Conservation (phyloP, 2,888 invertebrate genomes). For the Cerceris rybyensis region DNA sequence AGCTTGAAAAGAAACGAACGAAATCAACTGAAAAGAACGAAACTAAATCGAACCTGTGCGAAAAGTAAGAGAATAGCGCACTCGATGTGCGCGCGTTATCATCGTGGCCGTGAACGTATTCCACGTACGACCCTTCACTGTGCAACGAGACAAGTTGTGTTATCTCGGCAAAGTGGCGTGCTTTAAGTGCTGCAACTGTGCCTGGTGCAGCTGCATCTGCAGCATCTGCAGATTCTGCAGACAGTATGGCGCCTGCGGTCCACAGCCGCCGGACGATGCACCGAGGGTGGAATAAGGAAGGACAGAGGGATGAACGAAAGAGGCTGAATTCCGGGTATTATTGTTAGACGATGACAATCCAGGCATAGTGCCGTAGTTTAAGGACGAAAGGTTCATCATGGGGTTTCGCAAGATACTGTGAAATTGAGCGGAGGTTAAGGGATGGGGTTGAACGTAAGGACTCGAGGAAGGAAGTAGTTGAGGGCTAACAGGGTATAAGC, state of each 20-base stretch:
- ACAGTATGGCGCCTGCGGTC: constrained; percentile 64
- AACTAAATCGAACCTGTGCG: constrained; percentile 77
- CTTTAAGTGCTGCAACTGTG: constrained; percentile 74
- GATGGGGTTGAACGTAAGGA: constrained; percentile 78
- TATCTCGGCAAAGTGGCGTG: constrained; percentile 78
- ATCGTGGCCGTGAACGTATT: constrained; percentile 42
- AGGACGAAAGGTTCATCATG: constrained; percentile 36
- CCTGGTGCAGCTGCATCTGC: constrained; percentile 70
- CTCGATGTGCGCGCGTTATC: constrained; percentile 25
- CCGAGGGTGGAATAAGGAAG: constrained; percentile 51
- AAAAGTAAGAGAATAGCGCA: constrained; percentile 52
- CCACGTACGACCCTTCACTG: constrained; percentile 50
- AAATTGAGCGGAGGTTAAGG: constrained; percentile 75
- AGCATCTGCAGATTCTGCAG: constrained; percentile 70
- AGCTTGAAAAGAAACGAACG: not conserved
- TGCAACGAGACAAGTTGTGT: constrained; percentile 60
- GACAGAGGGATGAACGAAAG: constrained; percentile 66
- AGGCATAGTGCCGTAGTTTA: constrained; percentile 37
- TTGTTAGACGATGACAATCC: not conserved
- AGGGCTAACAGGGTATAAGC: constrained; percentile 79
- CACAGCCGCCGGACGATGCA: constrained; percentile 31
- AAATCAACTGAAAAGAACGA: constrained; percentile 53
- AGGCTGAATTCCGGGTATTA: constrained; percentile 38
- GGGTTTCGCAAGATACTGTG: constrained; percentile 71
- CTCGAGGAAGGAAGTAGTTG: constrained; percentile 74